Percentiles rank a stretch among this genome's conserved stretches.
These are phyloP conservation scores for rabbit (Oryctolagus cuniculus) DNA, from an alignment of 2,113 vertebrate species.

Conservation along the genomic window mOryCun1.1 NC_091438.1:23639501-23640000, in stretches of 20 bases:
- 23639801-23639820: background rate
- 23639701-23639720: background rate
- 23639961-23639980: background rate
- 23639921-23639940: background rate
- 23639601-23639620: accelerated
- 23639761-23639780: background rate
- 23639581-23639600: background rate
- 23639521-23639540: too few species aligned
- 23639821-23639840: background rate
- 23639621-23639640: background rate
- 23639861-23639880: accelerated
- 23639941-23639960: background rate
- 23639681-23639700: background rate
- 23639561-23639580: background rate
- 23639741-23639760: background rate
- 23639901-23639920: background rate
- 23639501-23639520: background rate
- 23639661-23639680: too few species aligned
- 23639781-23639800: background rate
- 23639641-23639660: background rate
- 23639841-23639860: background rate
- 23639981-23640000: too few species aligned
- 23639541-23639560: background rate
- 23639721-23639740: background rate
- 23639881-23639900: background rate